Base-by-base conservation (phyloP, 1,140 invertebrate genomes). In the Formica exsecta region DNA sequence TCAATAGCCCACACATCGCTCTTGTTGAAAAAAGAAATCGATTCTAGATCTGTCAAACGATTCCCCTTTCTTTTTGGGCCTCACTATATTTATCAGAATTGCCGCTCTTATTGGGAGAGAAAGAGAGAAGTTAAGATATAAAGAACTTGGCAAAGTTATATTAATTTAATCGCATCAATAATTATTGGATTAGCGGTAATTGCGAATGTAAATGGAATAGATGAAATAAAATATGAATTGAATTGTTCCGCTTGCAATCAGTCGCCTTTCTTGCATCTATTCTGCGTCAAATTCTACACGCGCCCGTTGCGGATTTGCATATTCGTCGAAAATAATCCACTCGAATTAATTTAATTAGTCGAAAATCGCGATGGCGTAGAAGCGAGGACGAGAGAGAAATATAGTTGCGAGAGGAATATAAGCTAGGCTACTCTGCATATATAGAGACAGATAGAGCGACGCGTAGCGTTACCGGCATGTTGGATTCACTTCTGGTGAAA, bases 401-500 rank as follows among this genome's bases (percentile, higher is more conserved):
- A 61, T 38, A 68, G 48, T 38, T 38, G 59, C 41, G 8, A 59
- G 75, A 61, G 62, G 68, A n/a, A 48, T 51, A 51, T 48, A 74
- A 89, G 89, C 86, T 89, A 86, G 85, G 76, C 86, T 77, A 75
- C 79, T 88, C 79, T 87, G 89, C 92, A 90, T 90, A 88, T 86
- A 87, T 85, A 51, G 48, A 51, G 48, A 51, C 44, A 87, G 86
- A 87, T 87, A 87, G 61, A 88, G 87, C 75, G 74, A 71, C 74
- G 74, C 74, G 74, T 51, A 61, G 32, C 76, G 64, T 90, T 87
- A 89, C 71, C 54, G 89, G 77, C 88, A 86, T 68, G 91, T 91
- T 93, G 89, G 89, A 92, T 92, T 91, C 89, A 80, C 86, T 90
- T 59, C 77, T 88, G 91, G 75, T 87, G 92, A 92, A 93, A 93